phyloP scores from a whole-genome alignment of 2,888 invertebrate genomes.

The Diarsia dahlii region DNA sequence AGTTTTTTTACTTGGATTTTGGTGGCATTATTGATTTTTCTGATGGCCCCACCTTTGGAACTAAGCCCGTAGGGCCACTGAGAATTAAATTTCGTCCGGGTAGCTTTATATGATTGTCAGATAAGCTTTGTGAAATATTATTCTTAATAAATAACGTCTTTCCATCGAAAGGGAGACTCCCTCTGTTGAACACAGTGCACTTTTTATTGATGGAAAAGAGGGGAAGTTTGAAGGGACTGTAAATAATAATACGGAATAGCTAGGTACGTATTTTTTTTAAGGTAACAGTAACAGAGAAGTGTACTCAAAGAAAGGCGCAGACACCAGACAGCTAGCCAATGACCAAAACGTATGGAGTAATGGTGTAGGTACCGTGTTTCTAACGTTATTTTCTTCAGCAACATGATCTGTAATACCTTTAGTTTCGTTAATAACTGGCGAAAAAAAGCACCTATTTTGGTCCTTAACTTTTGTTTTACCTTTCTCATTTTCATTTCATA shows the following conservation, averaged over 20 bases:
- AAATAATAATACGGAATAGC: background rate
- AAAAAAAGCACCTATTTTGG: background rate
- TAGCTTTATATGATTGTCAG: background rate
- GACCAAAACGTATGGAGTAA: background rate
- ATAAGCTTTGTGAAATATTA: constrained; percentile 1
- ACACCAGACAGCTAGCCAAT: background rate
- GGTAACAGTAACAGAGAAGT: no score
- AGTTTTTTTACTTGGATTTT: background rate
- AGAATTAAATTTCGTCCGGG: background rate
- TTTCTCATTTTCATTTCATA: background rate
- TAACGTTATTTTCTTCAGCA: background rate
- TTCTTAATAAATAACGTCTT: background rate
- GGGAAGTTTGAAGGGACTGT: background rate
- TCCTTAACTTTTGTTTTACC: background rate
- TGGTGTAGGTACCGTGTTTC: background rate
- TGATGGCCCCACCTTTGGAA: background rate
- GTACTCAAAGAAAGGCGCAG: background rate
- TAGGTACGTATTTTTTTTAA: background rate
- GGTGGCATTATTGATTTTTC: background rate
- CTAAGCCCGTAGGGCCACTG: background rate
- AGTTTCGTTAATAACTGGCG: background rate
- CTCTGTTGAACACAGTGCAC: background rate
- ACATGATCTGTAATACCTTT: background rate
- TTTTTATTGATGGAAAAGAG: background rate
- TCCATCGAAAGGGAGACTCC: background rate